Percentiles rank a stretch among this genome's conserved stretches.
Conservation (phyloP, 2,888 invertebrate species). For the Morpho achilles region DNA sequence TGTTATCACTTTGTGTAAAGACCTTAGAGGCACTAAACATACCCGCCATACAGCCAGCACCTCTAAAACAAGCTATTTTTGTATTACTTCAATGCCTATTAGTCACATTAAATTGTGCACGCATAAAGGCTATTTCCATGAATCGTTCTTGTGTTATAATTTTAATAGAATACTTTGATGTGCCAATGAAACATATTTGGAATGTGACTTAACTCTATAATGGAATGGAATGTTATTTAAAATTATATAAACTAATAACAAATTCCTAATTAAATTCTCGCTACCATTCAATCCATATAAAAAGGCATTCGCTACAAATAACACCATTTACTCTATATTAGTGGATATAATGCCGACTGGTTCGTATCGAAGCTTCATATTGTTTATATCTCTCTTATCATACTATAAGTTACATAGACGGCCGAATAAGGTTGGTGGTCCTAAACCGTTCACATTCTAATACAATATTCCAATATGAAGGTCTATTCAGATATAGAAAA, state of each 20-base stretch:
- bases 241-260: conserved; percentile 12
- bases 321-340: conserved; percentile 48
- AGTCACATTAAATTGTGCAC: conserved; percentile 73
- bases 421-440: conserved; percentile 62
- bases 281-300: conserved; percentile 59
- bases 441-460: conserved; percentile 52
- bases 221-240: conserved; percentile 21
- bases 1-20: neutral
- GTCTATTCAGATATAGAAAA: too few species aligned
- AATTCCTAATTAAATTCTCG: conserved; percentile 40
- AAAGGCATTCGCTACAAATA: conserved; percentile 53
- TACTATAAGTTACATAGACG: conserved; percentile 56
- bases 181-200: conserved; percentile 14
- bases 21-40: conserved; percentile 9
- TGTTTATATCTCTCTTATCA: conserved; percentile 39
- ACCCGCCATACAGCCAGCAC: conserved; percentile 36
- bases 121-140: conserved; percentile 37
- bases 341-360: conserved; percentile 45
- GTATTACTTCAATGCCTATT: conserved; percentile 69
- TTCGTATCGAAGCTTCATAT: conserved; percentile 54
- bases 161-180: conserved; percentile 23
- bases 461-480: conserved; percentile 41
- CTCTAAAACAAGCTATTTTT: conserved; percentile 55
- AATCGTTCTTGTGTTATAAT: conserved; percentile 23
- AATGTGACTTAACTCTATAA: conserved; percentile 18